Percentiles rank a stretch among this genome's conserved stretches.
These are phyloP conservation scores for Hypercompe scribonia DNA, from an alignment of 2,888 invertebrate species.

Conservation along the genomic window DNA sequence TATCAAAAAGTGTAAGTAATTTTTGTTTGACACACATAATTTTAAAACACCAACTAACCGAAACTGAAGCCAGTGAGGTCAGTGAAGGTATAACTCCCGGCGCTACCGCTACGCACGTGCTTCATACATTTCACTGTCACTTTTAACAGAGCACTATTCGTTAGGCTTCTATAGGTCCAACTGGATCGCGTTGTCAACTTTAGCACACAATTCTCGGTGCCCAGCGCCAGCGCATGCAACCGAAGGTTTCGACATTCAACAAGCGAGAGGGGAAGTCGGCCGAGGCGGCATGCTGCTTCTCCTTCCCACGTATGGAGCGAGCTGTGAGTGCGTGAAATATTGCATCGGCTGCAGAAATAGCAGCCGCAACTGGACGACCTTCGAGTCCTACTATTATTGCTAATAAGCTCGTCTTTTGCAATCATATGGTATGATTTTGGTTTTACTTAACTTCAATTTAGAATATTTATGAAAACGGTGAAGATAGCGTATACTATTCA, in stretches of 20 bases:
- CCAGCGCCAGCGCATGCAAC: slow-evolving; percentile 73
- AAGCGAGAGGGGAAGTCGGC: slow-evolving; percentile 67
- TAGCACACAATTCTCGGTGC: slow-evolving; percentile 57
- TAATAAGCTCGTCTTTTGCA: slow-evolving; percentile 80
- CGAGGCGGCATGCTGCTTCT: slow-evolving; percentile 59
- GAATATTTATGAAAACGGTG: slow-evolving; percentile 30
- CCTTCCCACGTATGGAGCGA: slow-evolving; percentile 59
- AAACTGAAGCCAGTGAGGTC: slow-evolving; percentile 35
- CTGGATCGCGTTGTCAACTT: slow-evolving; percentile 58
- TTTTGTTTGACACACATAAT: neutral
- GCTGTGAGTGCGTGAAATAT: slow-evolving; percentile 55
- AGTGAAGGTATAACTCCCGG: slow-evolving; percentile 22
- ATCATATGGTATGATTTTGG: slow-evolving; percentile 67
- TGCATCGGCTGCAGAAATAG: slow-evolving; percentile 60
- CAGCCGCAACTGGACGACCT: slow-evolving; percentile 77
- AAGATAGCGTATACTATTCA: slow-evolving; percentile 20
- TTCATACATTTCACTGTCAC: slow-evolving; percentile 73
- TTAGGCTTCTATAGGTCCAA: slow-evolving; percentile 66
- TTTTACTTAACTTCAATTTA: slow-evolving; percentile 67
- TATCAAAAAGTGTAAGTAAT: neutral
- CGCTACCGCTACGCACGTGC: slow-evolving; percentile 41
- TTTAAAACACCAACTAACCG: slow-evolving; percentile 39
- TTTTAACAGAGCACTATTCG: slow-evolving; percentile 64
- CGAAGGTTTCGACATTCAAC: slow-evolving; percentile 74
- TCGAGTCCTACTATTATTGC: slow-evolving; percentile 80